Evolutionary conservation across 2,797 vertebrate genomes (phyloP), one percentile per base, ranked within the genome.

Genomic region (Sorex maritimensis): DNA sequence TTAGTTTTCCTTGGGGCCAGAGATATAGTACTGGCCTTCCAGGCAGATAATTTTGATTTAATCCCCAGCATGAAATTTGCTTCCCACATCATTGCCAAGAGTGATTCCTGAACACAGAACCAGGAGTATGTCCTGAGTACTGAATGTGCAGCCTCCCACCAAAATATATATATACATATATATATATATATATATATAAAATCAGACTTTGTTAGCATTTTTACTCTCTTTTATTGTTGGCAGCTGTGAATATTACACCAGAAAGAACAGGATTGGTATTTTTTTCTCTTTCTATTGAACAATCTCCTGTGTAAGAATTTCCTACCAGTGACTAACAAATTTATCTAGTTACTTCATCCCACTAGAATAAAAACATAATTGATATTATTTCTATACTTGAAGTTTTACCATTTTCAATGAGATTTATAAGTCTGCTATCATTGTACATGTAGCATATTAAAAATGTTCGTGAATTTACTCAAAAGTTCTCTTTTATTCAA

Each of bases 391-490:
- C 58, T 73, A 55, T 13, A 85, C 71, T 78, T n/a, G 5, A 61
- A 87, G 14, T 15, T 83, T 88, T 86, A 28, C 63, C 63, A 41
- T 87, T 86, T 81, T 46, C 28, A 69, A 28, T 15, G 82, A 78
- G 46, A 75, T 93, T 88, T 92, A 88, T 65, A 88, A 88, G 88
- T 34, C 55, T 52, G 15, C 41, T 84, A 46, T 80, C 41, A 81
- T 93, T 92, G 89, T 90, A 94, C 86, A 90, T 23, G 17, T 41
- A 83, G 30, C 72, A 7, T 46, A 79, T 93, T 95, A 94, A 93
- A 93, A 92, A 94, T 84, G 49, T 80, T 65, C 72, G 72, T 4
- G 34, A 19, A 17, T 61, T 61, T 61, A 61, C 85, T 92, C 49
- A 41, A 28, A 72, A 85, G 12, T 73, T 94, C 88, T 44, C 17